Percentiles rank a stretch among this genome's conserved stretches.
phyloP scores from a whole-genome alignment of 2,797 vertebrate species.

The Hydrolagus colliei region DNA sequence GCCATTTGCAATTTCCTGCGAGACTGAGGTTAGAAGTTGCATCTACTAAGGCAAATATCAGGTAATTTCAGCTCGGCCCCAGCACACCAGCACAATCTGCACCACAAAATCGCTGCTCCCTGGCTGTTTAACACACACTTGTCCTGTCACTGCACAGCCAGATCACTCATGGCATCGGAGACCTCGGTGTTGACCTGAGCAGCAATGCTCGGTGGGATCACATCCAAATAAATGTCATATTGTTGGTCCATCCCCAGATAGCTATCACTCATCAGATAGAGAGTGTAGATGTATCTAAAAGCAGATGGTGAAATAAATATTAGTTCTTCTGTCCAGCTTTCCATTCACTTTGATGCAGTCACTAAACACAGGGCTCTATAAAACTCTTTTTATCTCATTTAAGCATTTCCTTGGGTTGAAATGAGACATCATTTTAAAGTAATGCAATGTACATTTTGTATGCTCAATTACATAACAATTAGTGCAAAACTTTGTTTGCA shows the following conservation, averaged over 20 bases:
- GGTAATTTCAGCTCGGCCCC: slow-evolving; percentile 39
- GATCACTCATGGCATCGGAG: slow-evolving; percentile 44
- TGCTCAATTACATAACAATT: neutral
- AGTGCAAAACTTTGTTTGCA: neutral
- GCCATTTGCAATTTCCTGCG: slow-evolving; percentile 41
- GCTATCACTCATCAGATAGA: slow-evolving; percentile 95
- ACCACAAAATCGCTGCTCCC: slow-evolving; percentile 38
- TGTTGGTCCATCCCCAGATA: slow-evolving; percentile 97
- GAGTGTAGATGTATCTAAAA: slow-evolving; percentile 83
- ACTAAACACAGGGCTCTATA: neutral
- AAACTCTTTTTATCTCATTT: neutral
- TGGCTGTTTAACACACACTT: slow-evolving; percentile 29
- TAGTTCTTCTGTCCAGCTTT: neutral
- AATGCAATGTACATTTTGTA: neutral
- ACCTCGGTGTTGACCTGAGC: slow-evolving; percentile 64
- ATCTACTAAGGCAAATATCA: slow-evolving; percentile 49
- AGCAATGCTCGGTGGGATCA: slow-evolving; percentile 58
- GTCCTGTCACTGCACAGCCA: slow-evolving; percentile 47
- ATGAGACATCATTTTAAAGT: neutral
- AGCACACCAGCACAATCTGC: slow-evolving; percentile 37
- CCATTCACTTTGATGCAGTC: neutral
- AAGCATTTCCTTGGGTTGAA: neutral
- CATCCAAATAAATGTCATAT: slow-evolving; percentile 81
- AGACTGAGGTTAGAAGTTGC: slow-evolving; percentile 54
- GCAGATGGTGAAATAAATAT: slow-evolving; percentile 24